These are phyloP conservation scores for Pachyramphus minor DNA, from an alignment of 2,113 vertebrate species.

Conservation along the genomic window DNA sequence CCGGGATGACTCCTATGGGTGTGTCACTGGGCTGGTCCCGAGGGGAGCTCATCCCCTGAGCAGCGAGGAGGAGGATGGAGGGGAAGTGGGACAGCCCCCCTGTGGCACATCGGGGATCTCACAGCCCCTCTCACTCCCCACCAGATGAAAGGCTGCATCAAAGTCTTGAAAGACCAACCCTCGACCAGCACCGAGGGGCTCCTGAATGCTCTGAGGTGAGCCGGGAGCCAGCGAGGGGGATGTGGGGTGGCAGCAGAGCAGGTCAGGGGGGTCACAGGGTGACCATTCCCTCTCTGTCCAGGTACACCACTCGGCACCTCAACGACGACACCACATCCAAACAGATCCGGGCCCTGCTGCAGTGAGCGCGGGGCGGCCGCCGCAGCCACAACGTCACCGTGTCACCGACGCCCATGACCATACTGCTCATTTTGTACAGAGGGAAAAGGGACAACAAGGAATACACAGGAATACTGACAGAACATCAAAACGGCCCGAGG, in stretches of 20 bases:
- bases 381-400: constrained; percentile 1
- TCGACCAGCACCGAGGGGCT: constrained; percentile 92
- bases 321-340: constrained; percentile 93
- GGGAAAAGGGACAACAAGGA: neutral
- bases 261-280: fast-evolving
- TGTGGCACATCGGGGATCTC: fast-evolving
- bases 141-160: constrained; percentile 96
- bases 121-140: neutral
- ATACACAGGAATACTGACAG: fast-evolving
- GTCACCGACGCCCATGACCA: constrained; percentile 78
- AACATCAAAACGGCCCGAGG: neutral
- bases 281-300: constrained; percentile 17
- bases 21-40: neutral
- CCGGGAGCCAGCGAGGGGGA: fast-evolving
- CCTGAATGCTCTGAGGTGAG: constrained; percentile 88
- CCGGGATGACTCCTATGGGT: neutral
- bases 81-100: neutral
- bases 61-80: neutral
- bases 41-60: neutral
- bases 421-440: constrained; percentile 82
- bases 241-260: neutral
- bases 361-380: constrained; percentile 66
- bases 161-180: constrained; percentile 92
- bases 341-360: constrained; percentile 91
- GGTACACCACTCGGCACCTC: constrained; percentile 91